Base-by-base conservation (phyloP, 1,140 invertebrate species). In the Anagrus nilaparvatae region DNA sequence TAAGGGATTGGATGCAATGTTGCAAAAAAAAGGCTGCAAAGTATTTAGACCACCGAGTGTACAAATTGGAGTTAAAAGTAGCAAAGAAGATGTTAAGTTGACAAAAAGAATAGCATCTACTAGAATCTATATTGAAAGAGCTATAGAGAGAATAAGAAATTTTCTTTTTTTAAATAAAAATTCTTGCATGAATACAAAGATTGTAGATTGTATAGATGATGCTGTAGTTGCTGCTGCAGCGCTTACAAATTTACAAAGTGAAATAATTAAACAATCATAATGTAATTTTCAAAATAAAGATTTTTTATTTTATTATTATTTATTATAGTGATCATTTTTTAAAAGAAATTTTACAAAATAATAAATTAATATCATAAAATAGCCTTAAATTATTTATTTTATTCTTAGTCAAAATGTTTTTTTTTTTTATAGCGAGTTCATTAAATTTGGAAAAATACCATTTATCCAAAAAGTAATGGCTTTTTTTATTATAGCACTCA, bases 11-110 rank as follows among this genome's bases (percentile, higher is more conserved):
- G 49, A 47, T 27, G 1, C 32, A 33, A 33, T 58, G 19, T 23
- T 59, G 17, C 9, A 44, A 33, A 28, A 40, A 46, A 52, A 42
- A 33, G 48, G 50, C 8, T 53, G 56, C 28, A 32, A 44, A 28
- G 40, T 69, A 34, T 40, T 67, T 35, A 43, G 61, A 35, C 63
- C 62, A 16, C 60, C 62, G 37, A 61, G 56, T 53, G 62, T 64
- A 14, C n/a, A 4, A 36, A 12, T 41, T 25, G 32, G 33, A 19
- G 35, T 27, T 7, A 50, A 54, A 34, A 18, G 35, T n/a, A 46
- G 47, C 2, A 58, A 62, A 50, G 23, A 47, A 33, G 55, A 65
- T 43, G 56, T 56, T n/a, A 52, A 46, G 13, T 42, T 48, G 47
- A 52, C 60, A 13, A 67, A 64, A 51, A 43, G 42, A 46, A 61